These are phyloP conservation scores for Melanchra persicariae DNA, from an alignment of 2,888 invertebrate genomes.

Conservation along the genomic window DNA sequence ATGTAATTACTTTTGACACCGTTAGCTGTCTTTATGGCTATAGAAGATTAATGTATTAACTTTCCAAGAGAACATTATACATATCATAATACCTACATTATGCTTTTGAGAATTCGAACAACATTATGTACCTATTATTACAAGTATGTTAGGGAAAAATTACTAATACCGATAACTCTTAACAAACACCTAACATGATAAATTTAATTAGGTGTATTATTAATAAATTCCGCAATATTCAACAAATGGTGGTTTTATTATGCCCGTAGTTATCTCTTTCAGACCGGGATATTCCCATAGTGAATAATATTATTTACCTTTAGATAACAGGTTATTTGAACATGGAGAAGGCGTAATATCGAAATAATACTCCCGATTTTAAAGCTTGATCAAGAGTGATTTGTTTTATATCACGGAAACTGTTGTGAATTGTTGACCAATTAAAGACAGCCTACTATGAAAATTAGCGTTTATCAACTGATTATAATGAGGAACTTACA, in stretches of 20 bases:
- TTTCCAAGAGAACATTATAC: slow-evolving; percentile 41
- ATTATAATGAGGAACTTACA: neutral
- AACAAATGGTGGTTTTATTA: slow-evolving; percentile 16
- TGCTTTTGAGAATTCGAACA: too few relatives aligned
- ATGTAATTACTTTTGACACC: slow-evolving; percentile 40
- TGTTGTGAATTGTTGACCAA: neutral
- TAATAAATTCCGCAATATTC: neutral
- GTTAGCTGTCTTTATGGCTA: slow-evolving; percentile 30
- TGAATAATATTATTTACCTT: slow-evolving; percentile 32
- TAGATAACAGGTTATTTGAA: slow-evolving; percentile 24
- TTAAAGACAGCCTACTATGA: neutral
- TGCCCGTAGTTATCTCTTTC: slow-evolving; percentile 23
- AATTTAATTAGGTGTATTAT: slow-evolving; percentile 19
- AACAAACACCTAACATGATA: slow-evolving; percentile 20
- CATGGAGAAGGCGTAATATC: neutral
- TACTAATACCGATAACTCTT: neutral
- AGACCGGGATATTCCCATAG: neutral
- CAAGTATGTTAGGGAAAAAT: slow-evolving; percentile 24
- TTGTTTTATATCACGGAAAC: neutral
- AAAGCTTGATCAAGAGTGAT: neutral
- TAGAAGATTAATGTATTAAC: slow-evolving; percentile 35
- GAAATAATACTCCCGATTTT: neutral
- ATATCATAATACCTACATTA: slow-evolving; percentile 1
- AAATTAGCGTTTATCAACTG: neutral
- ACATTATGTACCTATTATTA: slow-evolving; percentile 11